These are phyloP conservation scores for Selenia dentaria DNA, from an alignment of 2,888 invertebrate species.

Conservation along the genomic window DNA sequence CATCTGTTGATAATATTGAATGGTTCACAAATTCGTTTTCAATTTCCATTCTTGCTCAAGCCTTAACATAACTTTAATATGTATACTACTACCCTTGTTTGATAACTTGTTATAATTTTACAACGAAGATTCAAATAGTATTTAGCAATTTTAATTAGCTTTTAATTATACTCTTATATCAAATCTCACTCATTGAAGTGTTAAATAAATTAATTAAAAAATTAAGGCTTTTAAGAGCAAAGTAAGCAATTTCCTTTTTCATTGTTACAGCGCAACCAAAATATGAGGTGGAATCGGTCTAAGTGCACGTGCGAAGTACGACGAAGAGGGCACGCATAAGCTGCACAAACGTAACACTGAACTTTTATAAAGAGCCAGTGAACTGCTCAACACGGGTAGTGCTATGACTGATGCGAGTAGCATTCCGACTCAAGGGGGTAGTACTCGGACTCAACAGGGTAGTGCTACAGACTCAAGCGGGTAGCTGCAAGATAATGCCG, in stretches of 20 bases:
- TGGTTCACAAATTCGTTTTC: too few relatives aligned
- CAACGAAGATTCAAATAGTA: too few relatives aligned
- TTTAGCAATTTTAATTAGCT: too few relatives aligned
- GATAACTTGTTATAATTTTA: too few relatives aligned
- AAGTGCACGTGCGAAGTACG: conserved; percentile 68
- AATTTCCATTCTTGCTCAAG: too few relatives aligned
- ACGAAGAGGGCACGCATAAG: conserved; percentile 32
- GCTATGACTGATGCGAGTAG: neutral
- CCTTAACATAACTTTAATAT: too few relatives aligned
- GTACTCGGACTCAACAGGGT: neutral
- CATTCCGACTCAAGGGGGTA: conserved; percentile 1
- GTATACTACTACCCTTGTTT: too few relatives aligned
- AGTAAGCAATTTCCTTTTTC: conserved; percentile 42
- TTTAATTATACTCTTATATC: too few relatives aligned
- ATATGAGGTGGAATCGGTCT: conserved; percentile 79
- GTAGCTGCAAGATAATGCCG: neutral
- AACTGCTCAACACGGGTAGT: neutral
- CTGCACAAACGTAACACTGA: neutral
- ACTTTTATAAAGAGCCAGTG: neutral
- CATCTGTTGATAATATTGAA: too few relatives aligned
- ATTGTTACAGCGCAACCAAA: conserved; percentile 75
- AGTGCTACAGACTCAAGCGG: conserved; percentile 1
- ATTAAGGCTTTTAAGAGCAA: neutral
- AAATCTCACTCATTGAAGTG: too few relatives aligned
- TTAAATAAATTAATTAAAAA: too few relatives aligned